These are phyloP conservation scores for Paralichthys olivaceus DNA, from an alignment of 2,113 vertebrate genomes.

Conservation along the genomic window DNA sequence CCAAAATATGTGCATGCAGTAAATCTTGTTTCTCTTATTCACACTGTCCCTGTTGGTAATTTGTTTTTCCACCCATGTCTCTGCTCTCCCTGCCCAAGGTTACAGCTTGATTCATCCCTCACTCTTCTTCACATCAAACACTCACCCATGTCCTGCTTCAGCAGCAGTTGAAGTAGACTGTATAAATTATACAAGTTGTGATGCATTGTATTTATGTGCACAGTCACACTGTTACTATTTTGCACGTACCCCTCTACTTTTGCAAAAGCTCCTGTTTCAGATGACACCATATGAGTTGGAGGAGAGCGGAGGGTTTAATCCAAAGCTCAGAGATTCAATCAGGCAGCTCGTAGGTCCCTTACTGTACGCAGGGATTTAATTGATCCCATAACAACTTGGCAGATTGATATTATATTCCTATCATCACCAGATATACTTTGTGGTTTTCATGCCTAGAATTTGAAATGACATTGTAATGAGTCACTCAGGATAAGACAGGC, in stretches of 20 bases:
- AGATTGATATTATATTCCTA: conserved; percentile 42
- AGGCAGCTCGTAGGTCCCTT: conserved; percentile 28
- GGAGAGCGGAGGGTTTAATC: background rate
- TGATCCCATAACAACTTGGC: conserved; percentile 37
- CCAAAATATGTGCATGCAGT: conserved; percentile 29
- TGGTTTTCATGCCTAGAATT: conserved; percentile 40
- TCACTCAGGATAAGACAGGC: conserved; percentile 33
- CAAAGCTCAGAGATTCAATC: conserved; percentile 37
- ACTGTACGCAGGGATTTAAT: conserved; percentile 36
- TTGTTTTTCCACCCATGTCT: conserved; percentile 37
- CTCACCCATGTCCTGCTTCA: conserved; percentile 20
- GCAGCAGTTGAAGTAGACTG: conserved; percentile 26
- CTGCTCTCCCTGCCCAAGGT: conserved; percentile 41
- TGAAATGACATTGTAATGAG: conserved; percentile 42
- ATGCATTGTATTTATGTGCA: background rate
- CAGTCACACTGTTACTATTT: conserved; percentile 5
- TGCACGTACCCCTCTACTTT: background rate
- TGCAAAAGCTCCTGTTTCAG: conserved; percentile 3
- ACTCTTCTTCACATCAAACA: conserved; percentile 24
- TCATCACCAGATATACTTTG: conserved; percentile 32
- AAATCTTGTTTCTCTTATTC: conserved; percentile 61
- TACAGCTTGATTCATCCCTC: conserved; percentile 42
- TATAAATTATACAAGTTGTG: conserved; percentile 8
- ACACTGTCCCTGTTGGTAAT: conserved; percentile 31
- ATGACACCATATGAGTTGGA: conserved; percentile 10